phyloP scores from a whole-genome alignment of 1,140 invertebrate species.

The Temnothorax nylanderi region DNA sequence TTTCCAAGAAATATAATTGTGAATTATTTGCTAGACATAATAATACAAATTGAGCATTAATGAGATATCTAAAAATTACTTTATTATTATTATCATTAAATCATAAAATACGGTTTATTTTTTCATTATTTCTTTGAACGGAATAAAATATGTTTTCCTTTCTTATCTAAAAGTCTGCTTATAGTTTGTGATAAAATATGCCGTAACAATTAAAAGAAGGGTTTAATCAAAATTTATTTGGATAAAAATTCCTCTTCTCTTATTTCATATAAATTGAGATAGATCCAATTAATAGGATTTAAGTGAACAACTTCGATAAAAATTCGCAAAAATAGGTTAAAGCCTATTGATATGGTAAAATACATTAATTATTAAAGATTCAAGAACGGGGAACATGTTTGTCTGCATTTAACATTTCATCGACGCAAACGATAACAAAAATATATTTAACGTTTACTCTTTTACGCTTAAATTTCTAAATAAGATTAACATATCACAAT shows the following conservation, averaged over 20 bases:
- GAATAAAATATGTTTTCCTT: not conserved
- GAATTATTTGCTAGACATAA: not conserved
- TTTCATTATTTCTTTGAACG: not conserved
- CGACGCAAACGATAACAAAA: conserved; percentile 24
- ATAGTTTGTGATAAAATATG: conserved; percentile 11
- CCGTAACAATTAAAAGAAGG: not conserved
- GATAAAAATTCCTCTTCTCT: not conserved
- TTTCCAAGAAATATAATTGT: not conserved
- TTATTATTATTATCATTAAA: conserved; percentile 16
- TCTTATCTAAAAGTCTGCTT: not conserved
- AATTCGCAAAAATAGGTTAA: conserved; percentile 20
- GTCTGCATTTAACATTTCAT: conserved; percentile 5
- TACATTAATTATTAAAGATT: conserved; percentile 32
- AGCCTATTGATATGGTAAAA: conserved; percentile 1
- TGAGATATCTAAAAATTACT: conserved; percentile 4
- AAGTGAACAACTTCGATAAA: not conserved
- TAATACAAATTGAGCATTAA: conserved; percentile 35
- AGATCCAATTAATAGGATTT: not conserved
- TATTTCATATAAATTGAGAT: not conserved
- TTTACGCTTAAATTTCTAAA: conserved; percentile 26
- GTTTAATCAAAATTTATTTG: not conserved
- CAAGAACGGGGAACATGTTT: not conserved
- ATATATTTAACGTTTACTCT: not conserved
- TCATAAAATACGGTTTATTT: not conserved
- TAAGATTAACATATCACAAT: conserved; percentile 2